phyloP scores from a whole-genome alignment of 2,888 invertebrate genomes.

The Diaprepes abbreviatus region DNA sequence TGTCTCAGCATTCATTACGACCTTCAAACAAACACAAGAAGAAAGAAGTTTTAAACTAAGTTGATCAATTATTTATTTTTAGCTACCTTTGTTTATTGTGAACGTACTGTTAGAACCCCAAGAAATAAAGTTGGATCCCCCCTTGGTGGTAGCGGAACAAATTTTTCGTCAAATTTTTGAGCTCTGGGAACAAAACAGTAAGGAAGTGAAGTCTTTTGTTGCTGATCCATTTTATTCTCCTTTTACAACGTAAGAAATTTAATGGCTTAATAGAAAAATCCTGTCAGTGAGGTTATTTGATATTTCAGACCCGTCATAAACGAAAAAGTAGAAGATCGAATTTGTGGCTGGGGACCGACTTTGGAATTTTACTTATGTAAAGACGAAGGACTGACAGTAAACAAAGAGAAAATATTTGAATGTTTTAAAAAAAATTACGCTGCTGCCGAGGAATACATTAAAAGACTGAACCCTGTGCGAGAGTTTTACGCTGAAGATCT shows the following conservation, averaged over 20 bases:
- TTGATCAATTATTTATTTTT: no score
- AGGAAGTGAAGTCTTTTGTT: constrained; percentile 79
- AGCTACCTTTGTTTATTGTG: constrained; percentile 76
- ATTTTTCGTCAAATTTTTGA: constrained; percentile 75
- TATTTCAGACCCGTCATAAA: constrained; percentile 81
- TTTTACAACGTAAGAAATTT: constrained; percentile 77
- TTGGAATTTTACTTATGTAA: constrained; percentile 78
- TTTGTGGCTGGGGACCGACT: constrained; percentile 81
- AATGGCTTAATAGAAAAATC: no score
- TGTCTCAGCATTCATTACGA: no score
- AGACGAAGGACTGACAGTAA: constrained; percentile 73
- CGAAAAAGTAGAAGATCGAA: constrained; percentile 83
- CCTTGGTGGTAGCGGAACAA: constrained; percentile 71
- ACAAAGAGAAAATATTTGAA: constrained; percentile 72
- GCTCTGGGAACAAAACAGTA: constrained; percentile 78
- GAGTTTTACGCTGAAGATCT: constrained; percentile 80
- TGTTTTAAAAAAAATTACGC: constrained; percentile 75
- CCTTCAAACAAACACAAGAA: no score
- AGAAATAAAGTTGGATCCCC: constrained; percentile 72
- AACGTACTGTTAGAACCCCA: constrained; percentile 69
- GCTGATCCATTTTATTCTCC: constrained; percentile 78
- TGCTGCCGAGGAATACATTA: constrained; percentile 74
- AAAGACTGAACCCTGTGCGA: constrained; percentile 76
- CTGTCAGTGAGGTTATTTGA: background rate
- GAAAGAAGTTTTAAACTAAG: no score